Evolutionary conservation across 2,888 invertebrate species (phyloP), one percentile per base, ranked within the genome.

Genomic region (Chloroclysta siterata): DNA sequence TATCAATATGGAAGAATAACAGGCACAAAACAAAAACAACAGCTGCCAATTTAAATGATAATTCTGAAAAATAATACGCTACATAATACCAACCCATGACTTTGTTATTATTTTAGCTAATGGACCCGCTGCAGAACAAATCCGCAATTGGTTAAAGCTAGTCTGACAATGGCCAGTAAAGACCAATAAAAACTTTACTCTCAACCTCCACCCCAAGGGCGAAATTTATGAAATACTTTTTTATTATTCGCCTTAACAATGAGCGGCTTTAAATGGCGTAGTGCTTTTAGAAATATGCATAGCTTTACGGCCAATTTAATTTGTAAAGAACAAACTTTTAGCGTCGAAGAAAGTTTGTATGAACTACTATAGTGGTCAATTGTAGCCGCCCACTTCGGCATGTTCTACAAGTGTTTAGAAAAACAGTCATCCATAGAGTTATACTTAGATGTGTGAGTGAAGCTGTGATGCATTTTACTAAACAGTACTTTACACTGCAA

Each of bases 31-130:
- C 29, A n/a, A 54, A 65, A 69, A 57, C 58, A 69, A 65, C 60
- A 60, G 60, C 58, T 62, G 53, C 52, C 44, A 50, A 28, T 57
- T 57, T 61, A 59, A 63, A 63, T 65, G 66, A 59, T 69, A 52
- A 71, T 67, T 60, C 64, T 65, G 53, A 66, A 65, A 58, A 60
- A 64, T 66, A 72, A 65, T 63, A 65, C 47, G 57, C 54, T 60
- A 60, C 60, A 66, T 61, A 65, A 57, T 64, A 53, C 60, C 60
- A 62, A 53, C 42, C 57, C 63, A 57, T 67, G 61, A 63, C 54
- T 68, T 68, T 66, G 58, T 70, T 70, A 67, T 67, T 65, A 59
- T 63, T 68, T 68, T 51, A 60, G 59, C 65, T 68, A 69, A 71
- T 71, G 65, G 67, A 68, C 63, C 66, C 48, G 60, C 60, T 60